Evolutionary conservation across 1,140 invertebrate species (phyloP), one percentile per base, ranked within the genome.

Genomic region (Heliconius himera): DNA sequence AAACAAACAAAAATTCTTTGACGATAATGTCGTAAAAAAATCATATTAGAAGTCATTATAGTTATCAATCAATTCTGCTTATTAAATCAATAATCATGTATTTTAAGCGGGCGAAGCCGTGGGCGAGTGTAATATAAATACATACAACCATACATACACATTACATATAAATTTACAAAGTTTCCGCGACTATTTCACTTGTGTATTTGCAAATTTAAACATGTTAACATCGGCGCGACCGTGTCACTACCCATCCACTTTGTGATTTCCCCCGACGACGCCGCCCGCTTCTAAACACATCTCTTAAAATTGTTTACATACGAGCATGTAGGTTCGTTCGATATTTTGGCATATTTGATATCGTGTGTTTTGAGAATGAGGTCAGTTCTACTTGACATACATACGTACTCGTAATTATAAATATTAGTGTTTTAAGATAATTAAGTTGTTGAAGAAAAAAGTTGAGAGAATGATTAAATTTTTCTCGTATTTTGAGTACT

Each of bases 261-360:
- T 33, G 16, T 80, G 75, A 80, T 80, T 80, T 80, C 79, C 79
- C 79, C 33, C 0, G 74, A 38, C 66, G 71, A 38, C 71, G 51
- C 71, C 51, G 22, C 22, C 60, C 60, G 60, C 60, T 13, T 66
- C 22, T 66, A 66, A 66, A 6, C 60, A 66, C 22, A 66, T 26
- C 26, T 66, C 60, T 16, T 66, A 66, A 66, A 16, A 66, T 26
- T 66, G 60, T 66, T 66, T 66, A 66, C 60, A 13, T 66, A 56
- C 20, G 54, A 51, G 49, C 18, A 20, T 51, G 20, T 56, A 66
- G 8, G 60, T 66, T 22, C 11, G 60, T 26, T 66, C 60, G 60
- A 66, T 66, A 66, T 66, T 66, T 29, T 26, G 60, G 26, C n/a
- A 16, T 66, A 26, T 66, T 66, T 66, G 22, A 66, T 66, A 66